These are phyloP conservation scores for Alauda arvensis DNA, from an alignment of 2,797 vertebrate genomes.

Conservation along the genomic window DNA sequence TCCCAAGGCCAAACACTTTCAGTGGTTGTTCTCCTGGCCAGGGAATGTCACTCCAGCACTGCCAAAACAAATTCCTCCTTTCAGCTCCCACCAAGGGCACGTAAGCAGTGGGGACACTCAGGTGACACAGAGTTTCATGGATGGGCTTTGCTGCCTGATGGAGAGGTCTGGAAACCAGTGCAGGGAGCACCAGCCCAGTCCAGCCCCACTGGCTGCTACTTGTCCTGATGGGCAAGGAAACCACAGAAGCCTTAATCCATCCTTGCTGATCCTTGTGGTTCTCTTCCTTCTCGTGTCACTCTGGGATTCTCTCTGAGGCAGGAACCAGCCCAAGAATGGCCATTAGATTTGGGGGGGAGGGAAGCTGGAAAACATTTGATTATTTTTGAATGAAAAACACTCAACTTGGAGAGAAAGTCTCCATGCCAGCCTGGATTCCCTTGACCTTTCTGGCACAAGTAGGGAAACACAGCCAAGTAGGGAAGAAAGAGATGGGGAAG, in stretches of 20 bases:
- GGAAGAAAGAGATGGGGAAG: neutral
- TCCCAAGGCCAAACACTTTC: neutral
- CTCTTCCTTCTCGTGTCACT: neutral
- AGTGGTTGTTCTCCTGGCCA: neutral
- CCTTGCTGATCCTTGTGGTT: rapidly evolving
- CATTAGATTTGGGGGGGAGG: neutral
- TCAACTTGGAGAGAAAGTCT: neutral
- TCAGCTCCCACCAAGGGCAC: neutral
- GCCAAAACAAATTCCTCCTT: neutral
- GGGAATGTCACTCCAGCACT: rapidly evolving
- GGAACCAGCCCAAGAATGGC: neutral
- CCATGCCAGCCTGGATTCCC: neutral
- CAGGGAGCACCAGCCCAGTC: neutral
- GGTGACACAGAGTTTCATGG: neutral
- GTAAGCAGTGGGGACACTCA: neutral
- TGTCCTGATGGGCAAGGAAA: neutral
- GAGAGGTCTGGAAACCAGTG: neutral
- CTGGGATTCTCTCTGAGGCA: neutral
- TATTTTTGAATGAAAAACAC: neutral
- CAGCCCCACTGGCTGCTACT: neutral
- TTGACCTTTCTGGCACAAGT: neutral
- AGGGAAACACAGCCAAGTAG: neutral
- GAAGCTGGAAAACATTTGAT: neutral
- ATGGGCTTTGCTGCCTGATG: neutral
- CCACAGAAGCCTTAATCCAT: neutral